phyloP scores from a whole-genome alignment of 2,888 invertebrate species.

The Drosophila pseudotalamancana region DNA sequence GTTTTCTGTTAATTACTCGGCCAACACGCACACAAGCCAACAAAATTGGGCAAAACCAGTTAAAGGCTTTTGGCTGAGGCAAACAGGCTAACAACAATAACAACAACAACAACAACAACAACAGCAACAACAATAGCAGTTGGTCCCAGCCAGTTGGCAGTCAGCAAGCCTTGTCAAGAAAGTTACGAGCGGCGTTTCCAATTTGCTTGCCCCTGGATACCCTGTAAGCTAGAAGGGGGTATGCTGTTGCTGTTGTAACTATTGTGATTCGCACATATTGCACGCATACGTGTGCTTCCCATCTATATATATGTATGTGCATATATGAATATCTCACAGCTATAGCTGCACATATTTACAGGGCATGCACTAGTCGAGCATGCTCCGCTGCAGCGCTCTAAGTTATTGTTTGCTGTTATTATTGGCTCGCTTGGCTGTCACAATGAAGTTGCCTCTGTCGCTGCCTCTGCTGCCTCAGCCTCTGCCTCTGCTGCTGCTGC shows the following conservation, averaged over 20 bases:
- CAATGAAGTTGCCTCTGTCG: constrained; percentile 2
- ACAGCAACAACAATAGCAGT: too few species aligned
- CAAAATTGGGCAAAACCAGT: constrained; percentile 1
- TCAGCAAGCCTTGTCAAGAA: constrained; percentile 3
- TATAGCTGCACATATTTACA: too few species aligned
- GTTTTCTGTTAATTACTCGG: constrained; percentile 41
- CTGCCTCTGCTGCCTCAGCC: neutral
- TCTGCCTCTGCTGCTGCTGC: neutral
- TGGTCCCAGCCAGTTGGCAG: constrained; percentile 2
- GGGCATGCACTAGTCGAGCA: neutral
- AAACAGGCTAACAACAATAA: neutral
- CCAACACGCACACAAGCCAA: constrained; percentile 28
- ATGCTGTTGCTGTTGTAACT: too few species aligned
- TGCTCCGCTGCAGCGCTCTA: neutral
- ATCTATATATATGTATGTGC: too few species aligned
- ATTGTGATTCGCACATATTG: too few species aligned
- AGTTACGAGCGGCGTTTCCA: neutral
- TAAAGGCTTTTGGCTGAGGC: constrained; percentile 2
- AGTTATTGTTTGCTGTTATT: constrained; percentile 3
- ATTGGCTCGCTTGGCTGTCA: constrained; percentile 3
- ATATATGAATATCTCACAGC: too few species aligned
- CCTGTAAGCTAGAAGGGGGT: neutral
- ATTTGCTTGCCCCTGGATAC: constrained; percentile 5
- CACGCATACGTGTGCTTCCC: too few species aligned
- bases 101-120: constrained; percentile 3